Evolutionary conservation across 2,113 vertebrate genomes (phyloP), one percentile per base, ranked within the genome.

Genomic region (Nothoprocta perdicaria): DNA sequence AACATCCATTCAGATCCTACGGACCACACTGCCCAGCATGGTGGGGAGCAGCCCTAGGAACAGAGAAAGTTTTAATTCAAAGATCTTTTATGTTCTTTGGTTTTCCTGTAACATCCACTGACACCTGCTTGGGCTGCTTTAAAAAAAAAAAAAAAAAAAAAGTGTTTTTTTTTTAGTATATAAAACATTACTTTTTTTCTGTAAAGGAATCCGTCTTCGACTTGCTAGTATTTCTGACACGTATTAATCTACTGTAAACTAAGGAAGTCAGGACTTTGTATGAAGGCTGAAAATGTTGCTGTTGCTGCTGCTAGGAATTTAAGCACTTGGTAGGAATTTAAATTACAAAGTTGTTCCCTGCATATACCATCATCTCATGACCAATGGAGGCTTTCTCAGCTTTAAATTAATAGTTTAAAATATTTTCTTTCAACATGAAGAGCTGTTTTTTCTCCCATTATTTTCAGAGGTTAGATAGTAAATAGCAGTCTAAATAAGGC

Each of bases 401-500:
- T 67, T 82, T 77, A 89, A 86, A 77, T 73, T 73, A 89, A 76
- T 55, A 46, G 27, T 9, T 63, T 84, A 60, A 88, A 94, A 22
- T 55, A 74, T 41, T 24, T 84, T 62, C 48, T 26, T 86, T 86
- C 80, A 72, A 78, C 21, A 86, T 16, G 67, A 91, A 81, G 88
- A 10, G 2, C 26, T 66, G 26, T 89, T 75, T 80, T 33, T 72
- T 63, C 22, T 15, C 41, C 53, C 38, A 65, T 83, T 57, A 78
- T 40, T 80, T 78, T 73, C 52, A 85, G 76, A 83, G 45, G 72
- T 72, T 53, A 89, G 48, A 89, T 73, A 83, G 58, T 52, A 89
- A 86, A 71, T 1, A 74, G 67, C 55, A 63, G 80, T 83, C 50
- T 82, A 83, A 93, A 85, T 92, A 93, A 94, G 74, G 67, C 69